Evolutionary conservation across 1,140 invertebrate species (phyloP).

Genomic region (Hypothenemus hampei): DNA sequence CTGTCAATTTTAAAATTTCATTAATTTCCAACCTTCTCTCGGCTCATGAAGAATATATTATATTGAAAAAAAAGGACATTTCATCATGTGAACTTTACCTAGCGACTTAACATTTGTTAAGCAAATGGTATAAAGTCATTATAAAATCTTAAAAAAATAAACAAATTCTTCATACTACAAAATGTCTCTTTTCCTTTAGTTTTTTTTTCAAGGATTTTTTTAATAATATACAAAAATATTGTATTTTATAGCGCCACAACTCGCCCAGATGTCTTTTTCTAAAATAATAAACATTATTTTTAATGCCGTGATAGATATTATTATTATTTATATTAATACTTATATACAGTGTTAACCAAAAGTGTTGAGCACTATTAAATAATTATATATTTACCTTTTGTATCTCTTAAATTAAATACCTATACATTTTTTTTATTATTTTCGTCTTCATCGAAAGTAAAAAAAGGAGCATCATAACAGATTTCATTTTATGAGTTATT

Average conservation of each 20-base stretch:
- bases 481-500: no score
- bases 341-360: no score
- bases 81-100: slow-evolving; percentile 10
- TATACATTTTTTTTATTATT: no score
- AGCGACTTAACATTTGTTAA: slow-evolving; percentile 24
- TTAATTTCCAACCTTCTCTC: slow-evolving; percentile 4
- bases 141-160: slow-evolving; percentile 25
- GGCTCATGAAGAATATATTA: not conserved
- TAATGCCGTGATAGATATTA: no score
- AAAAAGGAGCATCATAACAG: no score
- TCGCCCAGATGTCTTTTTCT: slow-evolving; percentile 18
- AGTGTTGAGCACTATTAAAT: no score
- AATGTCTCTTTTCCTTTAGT: slow-evolving; percentile 19
- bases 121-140: slow-evolving; percentile 27
- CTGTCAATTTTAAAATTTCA: slow-evolving; percentile 7
- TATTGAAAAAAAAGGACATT: not conserved
- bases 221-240: slow-evolving; percentile 24
- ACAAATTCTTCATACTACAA: slow-evolving; percentile 23
- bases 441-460: no score
- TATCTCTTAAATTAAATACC: no score
- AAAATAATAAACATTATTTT: slow-evolving; percentile 17
- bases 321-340: no score
- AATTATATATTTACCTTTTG: no score
- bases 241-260: slow-evolving; percentile 20
- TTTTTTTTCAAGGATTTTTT: slow-evolving; percentile 24